These are phyloP conservation scores for Crotalus tigris DNA, from an alignment of 2,113 vertebrate species.

Conservation along the genomic window DNA sequence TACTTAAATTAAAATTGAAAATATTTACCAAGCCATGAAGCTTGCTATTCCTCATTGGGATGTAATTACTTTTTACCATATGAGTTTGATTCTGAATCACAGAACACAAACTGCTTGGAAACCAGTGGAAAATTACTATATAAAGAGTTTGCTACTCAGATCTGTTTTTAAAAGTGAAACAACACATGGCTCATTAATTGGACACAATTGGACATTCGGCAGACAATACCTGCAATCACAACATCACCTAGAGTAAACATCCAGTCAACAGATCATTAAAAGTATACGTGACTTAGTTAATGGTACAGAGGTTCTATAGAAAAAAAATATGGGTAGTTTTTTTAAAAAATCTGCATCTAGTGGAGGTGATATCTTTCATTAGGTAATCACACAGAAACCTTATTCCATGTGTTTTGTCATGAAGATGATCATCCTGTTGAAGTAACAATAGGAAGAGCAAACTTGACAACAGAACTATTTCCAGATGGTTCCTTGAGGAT, in stretches of 20 bases:
- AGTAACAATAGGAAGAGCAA: not conserved
- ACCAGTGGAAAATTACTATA: not conserved
- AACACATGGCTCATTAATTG: not conserved
- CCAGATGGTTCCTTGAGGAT: not conserved
- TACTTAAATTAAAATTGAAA: not conserved
- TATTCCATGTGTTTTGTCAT: not conserved
- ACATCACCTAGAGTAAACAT: not conserved
- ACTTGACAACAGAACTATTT: not conserved
- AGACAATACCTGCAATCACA: not conserved
- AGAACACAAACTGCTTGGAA: not conserved
- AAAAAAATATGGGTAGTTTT: not conserved
- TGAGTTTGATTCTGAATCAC: not conserved
- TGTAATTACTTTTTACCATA: not conserved
- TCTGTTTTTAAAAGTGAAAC: slow-evolving; percentile 20
- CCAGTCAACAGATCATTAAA: not conserved
- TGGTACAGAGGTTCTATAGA: not conserved
- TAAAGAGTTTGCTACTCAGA: not conserved
- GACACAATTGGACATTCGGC: not conserved
- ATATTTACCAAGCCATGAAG: not conserved
- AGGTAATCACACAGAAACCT: not conserved
- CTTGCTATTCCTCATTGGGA: not conserved
- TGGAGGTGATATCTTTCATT: not conserved
- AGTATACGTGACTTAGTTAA: not conserved
- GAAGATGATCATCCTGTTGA: not conserved
- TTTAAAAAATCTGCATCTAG: not conserved